Base-by-base conservation (phyloP, 1,140 invertebrate species). In the Theocolax elegans region DNA sequence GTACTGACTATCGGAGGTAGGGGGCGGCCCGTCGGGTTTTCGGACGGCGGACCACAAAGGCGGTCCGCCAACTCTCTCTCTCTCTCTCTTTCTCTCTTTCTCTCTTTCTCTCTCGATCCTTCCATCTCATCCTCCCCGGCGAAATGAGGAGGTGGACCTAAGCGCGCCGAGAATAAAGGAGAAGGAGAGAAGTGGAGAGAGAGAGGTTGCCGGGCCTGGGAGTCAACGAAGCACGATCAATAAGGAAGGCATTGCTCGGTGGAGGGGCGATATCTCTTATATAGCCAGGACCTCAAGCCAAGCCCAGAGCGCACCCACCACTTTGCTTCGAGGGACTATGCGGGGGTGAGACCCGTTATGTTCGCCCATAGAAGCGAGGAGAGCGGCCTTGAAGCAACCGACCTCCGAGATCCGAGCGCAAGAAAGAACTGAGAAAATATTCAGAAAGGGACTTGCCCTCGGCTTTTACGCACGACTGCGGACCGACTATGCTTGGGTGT, bases 351-450 rank as follows among this genome's bases (percentile, higher is more conserved):
- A 46, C 4, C 10, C 8, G n/a, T n/a, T n/a, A n/a, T n/a, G n/a
- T n/a, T n/a, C n/a, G n/a, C n/a, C n/a, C n/a, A n/a, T n/a, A n/a
- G n/a, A n/a, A n/a, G n/a, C n/a, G n/a, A n/a, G n/a, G n/a, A n/a
- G 21, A 29, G 40, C 77, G 67, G 73, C 59, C 74, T 73, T 74
- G 76, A 74, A 78, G 74, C 76, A 82, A 81, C 83, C 63, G 84
- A 84, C 83, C 79, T 77, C 73, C 75, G 73, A 42, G 58, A 51
- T 75, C 75, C 4, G 78, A 76, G 79, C 78, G 80, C 81, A 85
- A 85, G 82, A 84, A 85, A 85, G 82, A 85, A 83, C 78, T 79
- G 82, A 84, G 83, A 84, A 84, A 85, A 80, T 83, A 84, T 81
- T 81, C 83, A 85, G 79, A 83, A 81, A 82, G 79, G 81, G 80